phyloP scores from a whole-genome alignment of 1,140 invertebrate species.

The Temnothorax longispinosus region DNA sequence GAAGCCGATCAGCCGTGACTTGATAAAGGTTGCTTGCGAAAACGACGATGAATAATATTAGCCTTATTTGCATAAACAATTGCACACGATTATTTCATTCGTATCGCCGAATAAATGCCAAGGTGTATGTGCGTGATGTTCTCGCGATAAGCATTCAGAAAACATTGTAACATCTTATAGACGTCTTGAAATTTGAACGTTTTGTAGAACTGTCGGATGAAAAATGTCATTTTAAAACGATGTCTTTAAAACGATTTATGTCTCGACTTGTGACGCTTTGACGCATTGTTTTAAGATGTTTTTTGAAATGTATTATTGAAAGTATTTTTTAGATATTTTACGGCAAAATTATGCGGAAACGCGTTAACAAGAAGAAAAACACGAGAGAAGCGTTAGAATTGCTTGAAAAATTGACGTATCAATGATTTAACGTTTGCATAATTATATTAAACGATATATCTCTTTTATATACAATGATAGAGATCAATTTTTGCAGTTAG shows the following conservation, averaged over 20 bases:
- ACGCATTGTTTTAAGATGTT: background rate
- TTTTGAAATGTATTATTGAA: background rate
- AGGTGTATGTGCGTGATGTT: background rate
- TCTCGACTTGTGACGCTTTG: background rate
- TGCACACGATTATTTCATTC: background rate
- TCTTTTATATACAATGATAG: background rate
- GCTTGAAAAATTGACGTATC: background rate
- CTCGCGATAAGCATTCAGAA: background rate
- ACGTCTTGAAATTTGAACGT: background rate
- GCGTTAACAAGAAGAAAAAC: background rate
- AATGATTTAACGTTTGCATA: background rate
- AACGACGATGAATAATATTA: background rate
- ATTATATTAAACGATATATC: background rate
- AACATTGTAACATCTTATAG: background rate
- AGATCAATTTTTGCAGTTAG: background rate
- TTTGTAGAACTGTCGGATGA: too few relatives aligned
- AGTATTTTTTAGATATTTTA: background rate
- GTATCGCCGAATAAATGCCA: background rate
- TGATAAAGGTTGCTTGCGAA: conserved; percentile 1
- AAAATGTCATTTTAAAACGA: too few relatives aligned
- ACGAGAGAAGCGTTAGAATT: background rate
- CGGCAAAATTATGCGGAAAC: background rate
- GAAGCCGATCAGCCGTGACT: conserved; percentile 12
- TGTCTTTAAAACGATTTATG: background rate
- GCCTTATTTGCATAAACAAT: conserved; percentile 1